Base-by-base conservation (phyloP, 2,888 invertebrate species). In the Alviniconcha strummeri region DNA sequence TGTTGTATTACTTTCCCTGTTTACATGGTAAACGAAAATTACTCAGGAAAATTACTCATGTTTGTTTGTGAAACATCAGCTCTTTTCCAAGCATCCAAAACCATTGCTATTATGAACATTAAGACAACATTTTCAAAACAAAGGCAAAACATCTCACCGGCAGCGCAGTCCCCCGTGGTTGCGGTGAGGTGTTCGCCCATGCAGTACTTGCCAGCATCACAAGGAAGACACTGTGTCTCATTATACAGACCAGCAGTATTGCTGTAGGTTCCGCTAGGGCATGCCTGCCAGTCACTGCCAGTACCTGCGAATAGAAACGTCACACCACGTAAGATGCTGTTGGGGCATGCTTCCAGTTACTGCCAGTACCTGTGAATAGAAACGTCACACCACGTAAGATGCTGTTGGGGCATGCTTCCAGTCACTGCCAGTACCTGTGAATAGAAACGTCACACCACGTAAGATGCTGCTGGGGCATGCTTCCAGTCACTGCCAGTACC, bases 201-300 rank as follows among this genome's bases (percentile, higher is more conserved):
- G 85, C 93, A 93, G 87, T 91, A 93, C 77, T 89, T 87, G 5
- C 93, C 93, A 7, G 88, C 91, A 57, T 88, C 86, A 88, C 93
- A 93, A 2, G 91, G 86, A 76, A 87, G 87, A 87, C 93, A 93
- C 88, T 92, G 90, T 5, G 86, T 81, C 54, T 81, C 86, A 56
- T 88, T 85, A 54, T 83, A 87, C 77, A 92, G 86, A 5, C 89
- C 89, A 36, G 85, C 84, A 64, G 85, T 86, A 86, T 88, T 88
- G 83, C 91, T 90, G 88, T 89, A 92, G 1, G 92, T 92, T 55
- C 93, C 93, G 60, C 89, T 87, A 0, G 92, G 92, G 82, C 93
- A 93, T 0, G 90, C 85, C 87, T 85, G 85, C 91, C 91, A 92
- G 88, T 89, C 88, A 56, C 87, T 84, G 52, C 90, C 92, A n/a